Conservation (phyloP, 2,797 vertebrate species). For the Enteromius argenteus region DNA sequence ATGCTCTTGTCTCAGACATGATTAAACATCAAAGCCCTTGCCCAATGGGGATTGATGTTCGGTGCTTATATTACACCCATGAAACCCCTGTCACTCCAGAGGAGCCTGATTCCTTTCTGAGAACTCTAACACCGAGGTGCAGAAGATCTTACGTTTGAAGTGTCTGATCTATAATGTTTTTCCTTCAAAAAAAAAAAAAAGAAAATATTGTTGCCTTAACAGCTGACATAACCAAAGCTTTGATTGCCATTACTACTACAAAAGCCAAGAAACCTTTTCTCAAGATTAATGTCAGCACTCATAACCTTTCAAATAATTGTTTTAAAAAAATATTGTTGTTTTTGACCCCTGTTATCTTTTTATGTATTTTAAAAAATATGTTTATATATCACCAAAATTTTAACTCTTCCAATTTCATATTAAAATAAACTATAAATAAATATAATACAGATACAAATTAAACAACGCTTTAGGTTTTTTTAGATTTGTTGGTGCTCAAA, state of each 20-base stretch:
- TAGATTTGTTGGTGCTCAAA: no score
- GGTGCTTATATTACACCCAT: slow-evolving; percentile 65
- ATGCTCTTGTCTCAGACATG: slow-evolving; percentile 70
- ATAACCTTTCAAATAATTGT: neutral
- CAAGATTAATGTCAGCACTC: neutral
- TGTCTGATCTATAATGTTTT: slow-evolving; percentile 21
- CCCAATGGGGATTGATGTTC: slow-evolving; percentile 67
- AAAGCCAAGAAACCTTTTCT: neutral
- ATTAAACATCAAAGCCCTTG: slow-evolving; percentile 73
- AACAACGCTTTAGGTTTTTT: neutral
- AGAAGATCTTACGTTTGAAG: slow-evolving; percentile 43
- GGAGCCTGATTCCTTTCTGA: slow-evolving; percentile 43
- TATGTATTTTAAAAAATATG: neutral
- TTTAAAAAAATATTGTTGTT: neutral
- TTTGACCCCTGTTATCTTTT: neutral
- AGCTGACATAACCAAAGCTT: neutral
- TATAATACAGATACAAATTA: neutral
- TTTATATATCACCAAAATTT: neutral
- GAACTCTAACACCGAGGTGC: slow-evolving; percentile 21
- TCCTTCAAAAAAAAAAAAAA: neutral
- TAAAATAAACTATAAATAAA: neutral
- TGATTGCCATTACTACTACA: neutral
- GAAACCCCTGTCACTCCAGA: slow-evolving; percentile 55
- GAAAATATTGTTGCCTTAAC: neutral
- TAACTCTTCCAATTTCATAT: neutral